These are phyloP conservation scores for Lochmaea crataegi DNA, from an alignment of 2,888 invertebrate genomes.

Conservation along the genomic window DNA sequence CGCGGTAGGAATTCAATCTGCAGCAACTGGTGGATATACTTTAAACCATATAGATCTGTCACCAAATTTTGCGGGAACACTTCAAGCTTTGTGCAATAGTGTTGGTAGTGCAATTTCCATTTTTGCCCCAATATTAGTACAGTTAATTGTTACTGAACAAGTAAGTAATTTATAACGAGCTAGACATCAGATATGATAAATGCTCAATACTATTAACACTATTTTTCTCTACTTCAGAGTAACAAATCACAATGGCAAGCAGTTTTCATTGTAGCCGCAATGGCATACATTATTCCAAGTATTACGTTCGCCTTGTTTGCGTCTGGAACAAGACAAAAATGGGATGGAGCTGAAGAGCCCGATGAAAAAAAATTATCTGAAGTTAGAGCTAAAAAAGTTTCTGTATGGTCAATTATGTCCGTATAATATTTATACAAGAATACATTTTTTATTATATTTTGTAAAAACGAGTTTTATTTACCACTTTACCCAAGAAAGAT, in stretches of 20 bases:
- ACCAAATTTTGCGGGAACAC: constrained; percentile 83
- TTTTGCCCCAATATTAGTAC: constrained; percentile 79
- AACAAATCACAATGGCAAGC: constrained; percentile 46
- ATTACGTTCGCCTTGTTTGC: constrained; percentile 28
- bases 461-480: not conserved
- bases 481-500: not conserved
- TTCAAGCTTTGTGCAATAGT: constrained; percentile 87
- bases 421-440: constrained; percentile 11
- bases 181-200: not conserved
- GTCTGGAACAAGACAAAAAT: constrained; percentile 31
- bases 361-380: constrained; percentile 13
- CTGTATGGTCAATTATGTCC: constrained; percentile 35
- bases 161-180: constrained; percentile 62
- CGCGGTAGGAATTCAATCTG: constrained; percentile 70
- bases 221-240: constrained; percentile 32
- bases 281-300: constrained; percentile 35
- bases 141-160: constrained; percentile 75
- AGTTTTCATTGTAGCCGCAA: constrained; percentile 46
- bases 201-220: not conserved
- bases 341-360: constrained; percentile 22
- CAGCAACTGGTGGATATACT: constrained; percentile 72
- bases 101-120: constrained; percentile 81
- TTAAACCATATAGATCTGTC: constrained; percentile 86
- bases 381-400: constrained; percentile 27
- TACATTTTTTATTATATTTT: constrained; percentile 36